phyloP scores from a whole-genome alignment of 2,888 invertebrate genomes.

The Lasioglossum marginatum region DNA sequence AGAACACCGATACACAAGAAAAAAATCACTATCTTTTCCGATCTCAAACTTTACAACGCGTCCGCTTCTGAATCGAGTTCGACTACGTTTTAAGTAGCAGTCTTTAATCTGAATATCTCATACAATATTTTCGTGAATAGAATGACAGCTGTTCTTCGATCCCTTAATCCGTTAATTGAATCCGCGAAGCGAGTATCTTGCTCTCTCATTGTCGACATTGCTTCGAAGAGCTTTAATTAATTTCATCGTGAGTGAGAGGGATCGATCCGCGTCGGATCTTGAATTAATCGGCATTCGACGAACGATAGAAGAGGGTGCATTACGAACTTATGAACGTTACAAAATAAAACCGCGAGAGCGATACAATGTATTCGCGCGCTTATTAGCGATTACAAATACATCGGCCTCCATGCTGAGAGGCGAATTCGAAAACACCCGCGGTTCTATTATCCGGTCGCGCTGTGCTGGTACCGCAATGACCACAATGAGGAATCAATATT shows the following conservation, averaged over 20 bases:
- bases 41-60: background rate
- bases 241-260: background rate
- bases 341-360: conserved; percentile 25
- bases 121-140: background rate
- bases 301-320: background rate
- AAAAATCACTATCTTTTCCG: background rate
- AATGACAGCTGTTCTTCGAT: background rate
- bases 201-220: background rate
- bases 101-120: background rate
- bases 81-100: background rate
- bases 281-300: conserved; percentile 1
- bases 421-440: conserved; percentile 54
- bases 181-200: background rate
- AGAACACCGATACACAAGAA: background rate
- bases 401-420: conserved; percentile 19
- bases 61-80: background rate
- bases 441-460: conserved; percentile 47
- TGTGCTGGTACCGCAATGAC: conserved; percentile 35
- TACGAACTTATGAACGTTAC: conserved; percentile 23
- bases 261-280: background rate
- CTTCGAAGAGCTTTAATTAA: background rate
- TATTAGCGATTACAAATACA: conserved; percentile 50
- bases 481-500: conserved; percentile 60
- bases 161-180: background rate
- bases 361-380: conserved; percentile 25